Evolutionary conservation across 2,888 invertebrate genomes (phyloP).

Genomic region (Endotricha flammealis): DNA sequence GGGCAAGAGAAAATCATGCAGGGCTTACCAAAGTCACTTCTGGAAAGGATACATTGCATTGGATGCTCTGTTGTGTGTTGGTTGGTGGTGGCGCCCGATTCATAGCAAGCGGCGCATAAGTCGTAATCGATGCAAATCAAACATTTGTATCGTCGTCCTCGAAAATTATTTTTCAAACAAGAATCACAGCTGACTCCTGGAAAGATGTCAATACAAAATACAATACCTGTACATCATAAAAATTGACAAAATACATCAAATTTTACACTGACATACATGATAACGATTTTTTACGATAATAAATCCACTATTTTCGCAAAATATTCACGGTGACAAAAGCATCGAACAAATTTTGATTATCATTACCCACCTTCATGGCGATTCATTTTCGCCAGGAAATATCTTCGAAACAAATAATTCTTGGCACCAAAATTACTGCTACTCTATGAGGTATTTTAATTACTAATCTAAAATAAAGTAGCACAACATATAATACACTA

Average conservation of each 20-base stretch:
- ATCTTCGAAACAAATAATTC: constrained; percentile 64
- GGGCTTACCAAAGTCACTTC: constrained; percentile 93
- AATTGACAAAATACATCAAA: constrained; percentile 10
- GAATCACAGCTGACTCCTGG: constrained; percentile 99
- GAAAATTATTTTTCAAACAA: constrained; percentile 98
- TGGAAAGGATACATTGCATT: constrained; percentile 98
- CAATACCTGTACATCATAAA: constrained; percentile 33
- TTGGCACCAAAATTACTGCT: constrained; percentile 70
- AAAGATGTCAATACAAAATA: constrained; percentile 61
- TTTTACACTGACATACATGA: constrained; percentile 13
- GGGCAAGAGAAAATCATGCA: constrained; percentile 13
- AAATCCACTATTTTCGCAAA: constrained; percentile 42
- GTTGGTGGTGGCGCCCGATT: constrained; percentile 92
- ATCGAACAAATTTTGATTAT: constrained; percentile 77
- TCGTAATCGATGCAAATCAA: constrained; percentile 99
- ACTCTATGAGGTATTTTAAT: constrained; percentile 73
- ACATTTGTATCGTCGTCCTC: constrained; percentile 98
- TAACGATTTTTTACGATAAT: constrained; percentile 1
- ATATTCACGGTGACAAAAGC: constrained; percentile 70
- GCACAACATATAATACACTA: constrained; percentile 79
- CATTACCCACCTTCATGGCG: constrained; percentile 94
- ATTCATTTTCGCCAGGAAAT: constrained; percentile 86
- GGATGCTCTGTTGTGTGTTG: constrained; percentile 98
- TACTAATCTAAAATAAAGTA: constrained; percentile 75
- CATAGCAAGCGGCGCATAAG: constrained; percentile 97